Evolutionary conservation across 64 coral and sea anemone species (phyloP).

Genomic region (Catalaphyllia jardinei): DNA sequence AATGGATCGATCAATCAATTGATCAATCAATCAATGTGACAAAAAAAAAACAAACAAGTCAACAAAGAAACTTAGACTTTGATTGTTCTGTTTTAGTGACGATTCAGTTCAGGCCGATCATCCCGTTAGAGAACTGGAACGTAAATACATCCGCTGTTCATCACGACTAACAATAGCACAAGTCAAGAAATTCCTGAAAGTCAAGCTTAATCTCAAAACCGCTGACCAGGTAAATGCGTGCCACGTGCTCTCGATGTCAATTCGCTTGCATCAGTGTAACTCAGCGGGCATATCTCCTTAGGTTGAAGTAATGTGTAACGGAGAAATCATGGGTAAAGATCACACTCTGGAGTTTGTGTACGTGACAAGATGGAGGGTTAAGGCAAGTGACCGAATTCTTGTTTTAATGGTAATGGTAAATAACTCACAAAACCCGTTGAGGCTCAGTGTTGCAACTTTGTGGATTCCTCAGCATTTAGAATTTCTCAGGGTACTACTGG

Average conservation of each 20-base stretch:
- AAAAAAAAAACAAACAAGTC: background rate
- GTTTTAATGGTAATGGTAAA: too few relatives aligned
- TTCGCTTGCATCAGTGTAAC: background rate
- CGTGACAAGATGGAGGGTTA: conserved; percentile 98
- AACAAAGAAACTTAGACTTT: background rate
- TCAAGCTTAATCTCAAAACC: conserved; percentile 85
- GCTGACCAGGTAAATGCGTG: conserved; percentile 54
- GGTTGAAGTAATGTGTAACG: conserved; percentile 95
- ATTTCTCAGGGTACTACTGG: too few relatives aligned
- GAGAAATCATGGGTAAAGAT: conserved; percentile 99
- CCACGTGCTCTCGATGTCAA: background rate
- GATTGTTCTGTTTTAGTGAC: conserved; percentile 40
- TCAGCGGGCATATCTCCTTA: background rate
- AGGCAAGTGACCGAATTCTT: conserved; percentile 30
- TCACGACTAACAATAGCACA: conserved; percentile 93
- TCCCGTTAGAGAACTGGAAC: conserved; percentile 63
- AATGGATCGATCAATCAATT: background rate
- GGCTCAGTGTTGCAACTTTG: too few relatives aligned
- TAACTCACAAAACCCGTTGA: too few relatives aligned
- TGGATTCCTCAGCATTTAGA: too few relatives aligned
- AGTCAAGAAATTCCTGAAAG: conserved; percentile 88
- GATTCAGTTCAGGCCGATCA: conserved; percentile 31
- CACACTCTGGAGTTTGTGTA: conserved; percentile 98
- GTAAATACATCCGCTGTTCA: conserved; percentile 92
- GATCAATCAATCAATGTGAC: background rate